Base-by-base conservation (phyloP, 2,888 invertebrate species). In the Chydorus sphaericus region DNA sequence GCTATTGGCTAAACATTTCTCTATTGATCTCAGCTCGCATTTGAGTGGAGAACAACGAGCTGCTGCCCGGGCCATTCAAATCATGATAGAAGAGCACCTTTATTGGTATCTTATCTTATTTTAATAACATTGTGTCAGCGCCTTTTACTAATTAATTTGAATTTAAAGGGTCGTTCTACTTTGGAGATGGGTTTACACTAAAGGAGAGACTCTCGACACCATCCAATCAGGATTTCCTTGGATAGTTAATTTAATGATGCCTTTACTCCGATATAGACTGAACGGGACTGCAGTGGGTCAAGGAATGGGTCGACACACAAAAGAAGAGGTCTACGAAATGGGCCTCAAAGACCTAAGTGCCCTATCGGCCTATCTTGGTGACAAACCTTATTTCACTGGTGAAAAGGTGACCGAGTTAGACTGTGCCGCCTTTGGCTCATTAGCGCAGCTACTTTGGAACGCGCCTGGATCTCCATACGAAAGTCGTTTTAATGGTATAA, bases 361-460 rank as follows among this genome's bases (percentile, higher is more conserved):
- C 16, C 23, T 62, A 4, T 62, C 62, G 1, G 28, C 23, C 8
- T 39, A 59, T 18, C 51, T 63, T 2, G 62, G 62, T 33, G 36
- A 39, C 36, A 62, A 63, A 30, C 14, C 57, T 2, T 63, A 59
- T 50, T 62, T 63, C 30, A 53, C 61, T 49, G 63, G 63, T 3
- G 56, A 58, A 1, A 36, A 38, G 3, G 62, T 63, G 8, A 61
- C 62, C 1, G 56, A 57, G 50, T 61, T 66, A 4, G 71, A 72
- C 60, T 69, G 69, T 62, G 63, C 68, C 2, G 59, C 70, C 36
- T 72, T 72, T 65, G 70, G 68, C 5, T 64, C 66, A 61, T 55
- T 71, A 48, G 63, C 66, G 18, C 69, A 69, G 62, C 61, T 69
- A 1, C 55, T 65, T 26, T 70, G 66, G 64, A 62, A 62, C 37